phyloP scores from a whole-genome alignment of 30 jellyfish, hydroid and myxozoan genomes.

The Pseudorhiza aurosa region DNA sequence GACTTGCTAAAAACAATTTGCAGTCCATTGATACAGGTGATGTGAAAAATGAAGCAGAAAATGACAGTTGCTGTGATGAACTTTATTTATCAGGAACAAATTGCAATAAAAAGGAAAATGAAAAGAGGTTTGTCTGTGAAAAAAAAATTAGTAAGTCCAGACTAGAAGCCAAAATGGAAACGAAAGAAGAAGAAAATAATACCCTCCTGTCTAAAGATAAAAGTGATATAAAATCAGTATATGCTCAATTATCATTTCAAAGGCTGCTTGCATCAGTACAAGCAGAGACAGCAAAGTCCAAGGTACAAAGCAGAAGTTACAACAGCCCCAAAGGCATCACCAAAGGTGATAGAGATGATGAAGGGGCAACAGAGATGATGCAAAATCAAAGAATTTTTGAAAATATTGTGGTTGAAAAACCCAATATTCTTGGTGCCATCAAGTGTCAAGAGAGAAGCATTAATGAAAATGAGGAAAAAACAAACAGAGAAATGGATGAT shows the following conservation, averaged over 20 bases:
- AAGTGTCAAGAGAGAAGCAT: too few species aligned
- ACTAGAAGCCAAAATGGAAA: neutral
- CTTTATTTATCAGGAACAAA: constrained; percentile 11
- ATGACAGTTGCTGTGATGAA: neutral
- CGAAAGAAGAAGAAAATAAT: neutral
- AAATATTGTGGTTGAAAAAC: too few species aligned
- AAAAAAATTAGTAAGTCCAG: neutral
- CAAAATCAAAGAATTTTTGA: neutral
- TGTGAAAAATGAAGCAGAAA: neutral
- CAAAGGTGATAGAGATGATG: neutral
- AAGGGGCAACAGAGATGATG: neutral
- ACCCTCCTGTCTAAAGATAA: neutral
- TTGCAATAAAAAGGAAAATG: neutral
- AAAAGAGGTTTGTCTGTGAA: neutral
- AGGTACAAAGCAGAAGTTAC: neutral
- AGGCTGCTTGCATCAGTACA: constrained; percentile 49
- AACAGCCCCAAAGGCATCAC: neutral
- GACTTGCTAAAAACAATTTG: neutral
- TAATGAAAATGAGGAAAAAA: neutral
- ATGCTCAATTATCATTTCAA: constrained; percentile 50
- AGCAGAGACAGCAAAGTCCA: constrained; percentile 20
- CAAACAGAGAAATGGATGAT: neutral
- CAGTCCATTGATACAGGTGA: neutral
- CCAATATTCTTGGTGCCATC: too few species aligned
- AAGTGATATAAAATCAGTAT: neutral